phyloP scores from a whole-genome alignment of 1,140 invertebrate genomes.

The Muscidifurax raptorellus region DNA sequence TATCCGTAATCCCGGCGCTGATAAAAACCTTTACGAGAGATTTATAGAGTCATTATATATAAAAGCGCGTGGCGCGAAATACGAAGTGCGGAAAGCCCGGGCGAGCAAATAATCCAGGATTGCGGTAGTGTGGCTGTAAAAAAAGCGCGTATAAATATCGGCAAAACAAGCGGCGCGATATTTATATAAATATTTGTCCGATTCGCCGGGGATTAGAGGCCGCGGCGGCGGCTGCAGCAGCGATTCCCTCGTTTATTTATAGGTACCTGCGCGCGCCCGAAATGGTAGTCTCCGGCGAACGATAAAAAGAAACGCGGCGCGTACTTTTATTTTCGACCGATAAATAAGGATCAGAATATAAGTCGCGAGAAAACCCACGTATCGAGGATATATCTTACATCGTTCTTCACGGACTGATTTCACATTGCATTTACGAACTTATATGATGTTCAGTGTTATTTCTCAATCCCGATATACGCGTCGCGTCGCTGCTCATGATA shows the following conservation, averaged over 20 bases:
- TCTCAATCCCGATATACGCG: neutral
- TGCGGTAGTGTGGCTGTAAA: neutral
- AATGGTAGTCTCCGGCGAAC: neutral
- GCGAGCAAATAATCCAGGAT: constrained; percentile 36
- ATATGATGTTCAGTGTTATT: neutral
- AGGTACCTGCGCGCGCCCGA: neutral
- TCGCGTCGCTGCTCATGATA: too few species aligned
- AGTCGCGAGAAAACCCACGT: neutral
- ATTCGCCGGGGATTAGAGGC: constrained; percentile 33
- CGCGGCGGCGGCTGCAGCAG: too few species aligned
- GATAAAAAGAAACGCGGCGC: neutral
- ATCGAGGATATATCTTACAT: neutral
- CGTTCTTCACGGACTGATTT: neutral
- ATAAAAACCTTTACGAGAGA: constrained; percentile 43
- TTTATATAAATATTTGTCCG: constrained; percentile 38
- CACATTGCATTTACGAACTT: neutral
- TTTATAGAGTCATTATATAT: constrained; percentile 44
- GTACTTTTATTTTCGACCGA: constrained; percentile 11
- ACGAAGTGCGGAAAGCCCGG: constrained; percentile 31
- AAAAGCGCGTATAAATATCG: constrained; percentile 28
- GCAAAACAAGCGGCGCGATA: constrained; percentile 31
- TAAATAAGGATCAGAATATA: constrained; percentile 35
- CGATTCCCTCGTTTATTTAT: constrained; percentile 1
- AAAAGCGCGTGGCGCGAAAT: constrained; percentile 7
- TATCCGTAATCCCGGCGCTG: constrained; percentile 1